A percentile compares a stretch with the other conserved stretches of the same genome.
Conservation (phyloP, 2,888 invertebrate species). For the Andrena haemorrhoa region DNA sequence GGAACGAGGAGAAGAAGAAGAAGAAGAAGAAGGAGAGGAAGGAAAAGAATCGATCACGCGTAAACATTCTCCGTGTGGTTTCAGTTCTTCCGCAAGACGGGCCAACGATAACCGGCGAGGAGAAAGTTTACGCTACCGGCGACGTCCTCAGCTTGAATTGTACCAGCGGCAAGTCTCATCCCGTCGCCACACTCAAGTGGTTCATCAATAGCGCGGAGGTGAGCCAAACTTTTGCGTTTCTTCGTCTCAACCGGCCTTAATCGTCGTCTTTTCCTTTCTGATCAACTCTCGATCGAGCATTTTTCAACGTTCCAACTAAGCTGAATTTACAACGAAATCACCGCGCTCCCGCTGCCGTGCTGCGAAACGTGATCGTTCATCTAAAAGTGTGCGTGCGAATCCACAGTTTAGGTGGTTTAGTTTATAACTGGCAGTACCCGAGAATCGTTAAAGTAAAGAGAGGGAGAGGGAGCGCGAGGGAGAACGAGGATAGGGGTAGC, state of each 20-base stretch:
- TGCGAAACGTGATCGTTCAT: too few species aligned
- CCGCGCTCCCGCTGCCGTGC: too few species aligned
- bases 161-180: slow-evolving; percentile 86
- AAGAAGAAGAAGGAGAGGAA: not conserved
- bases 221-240: slow-evolving; percentile 55
- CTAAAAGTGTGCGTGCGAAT: too few species aligned
- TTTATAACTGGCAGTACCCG: slow-evolving; percentile 8
- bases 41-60: slow-evolving; percentile 21
- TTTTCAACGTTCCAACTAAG: too few species aligned
- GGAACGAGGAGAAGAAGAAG: too few species aligned
- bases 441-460: slow-evolving; percentile 41
- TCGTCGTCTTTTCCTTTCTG: not conserved
- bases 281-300: not conserved
- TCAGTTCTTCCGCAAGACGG: slow-evolving; percentile 84
- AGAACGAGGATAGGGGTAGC: slow-evolving; percentile 6
- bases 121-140: slow-evolving; percentile 85
- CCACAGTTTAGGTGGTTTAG: too few species aligned
- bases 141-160: slow-evolving; percentile 86
- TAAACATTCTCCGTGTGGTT: slow-evolving; percentile 61
- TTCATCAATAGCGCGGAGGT: slow-evolving; percentile 86
- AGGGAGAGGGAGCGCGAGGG: not conserved
- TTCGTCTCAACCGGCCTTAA: not conserved
- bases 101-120: slow-evolving; percentile 86
- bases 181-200: slow-evolving; percentile 85
- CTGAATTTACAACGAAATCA: too few species aligned